Conservation (phyloP, 2,888 invertebrate genomes). For the Pterostichus niger region DNA sequence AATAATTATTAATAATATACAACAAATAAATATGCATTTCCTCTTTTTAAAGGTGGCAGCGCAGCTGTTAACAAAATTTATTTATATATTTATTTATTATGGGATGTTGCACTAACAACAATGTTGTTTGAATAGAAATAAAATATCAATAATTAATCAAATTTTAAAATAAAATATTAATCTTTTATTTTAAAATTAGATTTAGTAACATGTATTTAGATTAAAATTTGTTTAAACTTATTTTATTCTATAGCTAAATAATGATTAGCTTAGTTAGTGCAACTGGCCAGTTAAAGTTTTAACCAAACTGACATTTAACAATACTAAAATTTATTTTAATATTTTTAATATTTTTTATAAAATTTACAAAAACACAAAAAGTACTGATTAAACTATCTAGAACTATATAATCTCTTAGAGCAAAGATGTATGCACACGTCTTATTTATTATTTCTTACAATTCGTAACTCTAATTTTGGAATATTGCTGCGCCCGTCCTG, state of each 20-base stretch:
- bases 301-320: neutral
- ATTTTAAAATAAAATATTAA: too few relatives aligned
- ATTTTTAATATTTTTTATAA: neutral
- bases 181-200: too few relatives aligned
- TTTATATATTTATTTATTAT: neutral
- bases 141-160: too few relatives aligned
- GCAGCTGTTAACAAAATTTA: neutral
- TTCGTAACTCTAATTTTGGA: neutral
- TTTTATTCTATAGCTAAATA: too few relatives aligned
- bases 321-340: neutral
- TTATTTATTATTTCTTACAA: neutral
- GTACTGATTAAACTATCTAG: neutral
- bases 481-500: conserved; percentile 10
- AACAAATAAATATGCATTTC: conserved; percentile 18
- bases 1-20: conserved; percentile 24
- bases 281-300: neutral
- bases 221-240: too few relatives aligned
- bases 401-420: conserved; percentile 29
- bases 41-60: neutral
- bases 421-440: conserved; percentile 11
- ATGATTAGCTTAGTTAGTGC: too few relatives aligned
- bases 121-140: too few relatives aligned
- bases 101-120: neutral
- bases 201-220: too few relatives aligned
- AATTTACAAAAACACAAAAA: conserved; percentile 23